Conservation (phyloP, 2,888 invertebrate genomes). For the Boloria selene region DNA sequence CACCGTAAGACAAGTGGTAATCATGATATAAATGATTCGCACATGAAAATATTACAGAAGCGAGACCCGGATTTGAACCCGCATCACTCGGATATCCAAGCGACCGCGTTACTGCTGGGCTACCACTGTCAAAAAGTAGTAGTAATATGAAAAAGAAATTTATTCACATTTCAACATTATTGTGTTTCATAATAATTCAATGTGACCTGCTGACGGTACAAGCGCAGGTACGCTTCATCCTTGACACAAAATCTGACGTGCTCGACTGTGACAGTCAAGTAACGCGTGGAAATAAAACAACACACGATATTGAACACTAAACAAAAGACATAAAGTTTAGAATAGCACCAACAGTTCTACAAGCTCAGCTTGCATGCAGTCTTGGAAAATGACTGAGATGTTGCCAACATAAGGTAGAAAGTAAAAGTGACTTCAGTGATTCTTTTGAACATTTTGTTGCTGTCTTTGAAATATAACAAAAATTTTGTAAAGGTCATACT, state of each 20-base stretch:
- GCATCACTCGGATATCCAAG: too few species aligned
- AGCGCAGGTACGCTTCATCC: slow-evolving; percentile 41
- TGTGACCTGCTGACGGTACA: slow-evolving; percentile 38
- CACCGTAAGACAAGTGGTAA: too few species aligned
- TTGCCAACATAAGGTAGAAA: slow-evolving; percentile 30
- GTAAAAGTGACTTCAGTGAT: slow-evolving; percentile 30
- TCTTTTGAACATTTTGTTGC: slow-evolving; percentile 27
- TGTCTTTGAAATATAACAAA: neutral
- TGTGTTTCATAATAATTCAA: slow-evolving; percentile 28
- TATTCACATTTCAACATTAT: neutral
- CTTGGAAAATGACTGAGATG: slow-evolving; percentile 34
- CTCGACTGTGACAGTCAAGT: slow-evolving; percentile 39
- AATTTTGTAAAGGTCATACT: neutral
- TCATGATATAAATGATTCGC: too few species aligned
- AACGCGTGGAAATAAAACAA: slow-evolving; percentile 27
- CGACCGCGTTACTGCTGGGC: too few species aligned
- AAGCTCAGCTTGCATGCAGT: slow-evolving; percentile 25
- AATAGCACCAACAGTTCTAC: slow-evolving; percentile 5
- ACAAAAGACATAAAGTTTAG: slow-evolving; percentile 10
- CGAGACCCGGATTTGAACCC: too few species aligned
- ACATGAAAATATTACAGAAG: too few species aligned
- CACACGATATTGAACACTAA: slow-evolving; percentile 30
- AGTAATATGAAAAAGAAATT: neutral
- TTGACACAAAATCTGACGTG: slow-evolving; percentile 42
- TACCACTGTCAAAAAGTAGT: too few species aligned